These are phyloP conservation scores for Scarus forsteni DNA, from an alignment of 2,797 vertebrate genomes.

Conservation along the genomic window DNA sequence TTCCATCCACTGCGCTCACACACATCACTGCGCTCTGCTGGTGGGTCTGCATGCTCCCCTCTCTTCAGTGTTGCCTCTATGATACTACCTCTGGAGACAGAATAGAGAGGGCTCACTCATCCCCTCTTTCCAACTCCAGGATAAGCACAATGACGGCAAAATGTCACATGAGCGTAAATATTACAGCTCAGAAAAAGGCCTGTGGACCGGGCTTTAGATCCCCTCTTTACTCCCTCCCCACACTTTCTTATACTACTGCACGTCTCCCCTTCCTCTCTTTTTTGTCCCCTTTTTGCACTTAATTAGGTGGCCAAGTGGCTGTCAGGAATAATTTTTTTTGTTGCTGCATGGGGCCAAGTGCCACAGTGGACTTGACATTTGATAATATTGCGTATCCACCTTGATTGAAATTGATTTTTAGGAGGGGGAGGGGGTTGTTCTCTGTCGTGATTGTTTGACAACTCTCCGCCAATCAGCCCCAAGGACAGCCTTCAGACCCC, in stretches of 20 bases:
- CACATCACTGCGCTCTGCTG: too few relatives aligned
- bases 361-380: slow-evolving; percentile 94
- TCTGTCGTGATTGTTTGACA: slow-evolving; percentile 85
- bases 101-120: too few relatives aligned
- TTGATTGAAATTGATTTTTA: slow-evolving; percentile 99
- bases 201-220: too few relatives aligned
- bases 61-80: too few relatives aligned
- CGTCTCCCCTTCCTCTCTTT: slow-evolving; percentile 59
- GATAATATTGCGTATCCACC: slow-evolving; percentile 98
- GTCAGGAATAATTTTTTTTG: slow-evolving; percentile 98
- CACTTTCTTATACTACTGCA: slow-evolving; percentile 22
- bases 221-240: slow-evolving; percentile 7
- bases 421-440: slow-evolving; percentile 53
- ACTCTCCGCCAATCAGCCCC: slow-evolving; percentile 91
- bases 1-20: too few relatives aligned
- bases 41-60: too few relatives aligned
- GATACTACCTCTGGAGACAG: too few relatives aligned
- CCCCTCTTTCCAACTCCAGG: too few relatives aligned
- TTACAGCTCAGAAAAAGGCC: too few relatives aligned
- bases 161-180: too few relatives aligned
- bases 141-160: too few relatives aligned
- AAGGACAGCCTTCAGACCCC: slow-evolving; percentile 86
- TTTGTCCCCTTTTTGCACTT: slow-evolving; percentile 89
- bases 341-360: slow-evolving; percentile 83
- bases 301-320: slow-evolving; percentile 99